Conservation (phyloP, 1,140 invertebrate species). For the Drosophila eugracilis region DNA sequence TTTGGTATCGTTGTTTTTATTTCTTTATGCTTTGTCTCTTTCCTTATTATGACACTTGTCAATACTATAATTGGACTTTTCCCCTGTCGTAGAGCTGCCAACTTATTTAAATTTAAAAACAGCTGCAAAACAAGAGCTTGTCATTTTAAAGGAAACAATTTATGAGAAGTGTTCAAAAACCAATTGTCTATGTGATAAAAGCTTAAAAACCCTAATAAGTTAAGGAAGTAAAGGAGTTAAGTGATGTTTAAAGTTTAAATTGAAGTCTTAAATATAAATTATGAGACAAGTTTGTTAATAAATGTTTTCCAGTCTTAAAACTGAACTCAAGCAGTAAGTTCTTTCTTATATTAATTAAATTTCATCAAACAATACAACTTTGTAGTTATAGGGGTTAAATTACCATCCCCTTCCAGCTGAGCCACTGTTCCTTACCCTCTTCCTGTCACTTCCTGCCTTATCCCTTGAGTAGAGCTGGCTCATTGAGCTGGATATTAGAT, state of each 20-base stretch:
- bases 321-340: background rate
- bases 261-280: too few species aligned
- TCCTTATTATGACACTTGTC: too few species aligned
- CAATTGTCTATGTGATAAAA: background rate
- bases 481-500: conserved; percentile 20
- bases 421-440: conserved; percentile 4
- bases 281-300: too few species aligned
- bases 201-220: too few species aligned
- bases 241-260: too few species aligned
- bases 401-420: background rate
- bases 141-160: background rate
- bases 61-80: too few species aligned
- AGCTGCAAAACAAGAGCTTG: background rate
- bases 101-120: background rate
- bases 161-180: background rate
- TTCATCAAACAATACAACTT: background rate
- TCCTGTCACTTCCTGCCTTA: background rate
- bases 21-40: too few species aligned
- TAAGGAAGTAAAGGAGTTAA: background rate
- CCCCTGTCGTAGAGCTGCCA: background rate
- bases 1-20: too few species aligned
- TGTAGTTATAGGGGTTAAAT: too few species aligned
- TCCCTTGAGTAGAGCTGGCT: conserved; percentile 7
- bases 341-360: background rate
- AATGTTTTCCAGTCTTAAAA: background rate